Evolutionary conservation across 2,113 vertebrate species (phyloP).

Genomic region (Oplegnathus fasciatus): DNA sequence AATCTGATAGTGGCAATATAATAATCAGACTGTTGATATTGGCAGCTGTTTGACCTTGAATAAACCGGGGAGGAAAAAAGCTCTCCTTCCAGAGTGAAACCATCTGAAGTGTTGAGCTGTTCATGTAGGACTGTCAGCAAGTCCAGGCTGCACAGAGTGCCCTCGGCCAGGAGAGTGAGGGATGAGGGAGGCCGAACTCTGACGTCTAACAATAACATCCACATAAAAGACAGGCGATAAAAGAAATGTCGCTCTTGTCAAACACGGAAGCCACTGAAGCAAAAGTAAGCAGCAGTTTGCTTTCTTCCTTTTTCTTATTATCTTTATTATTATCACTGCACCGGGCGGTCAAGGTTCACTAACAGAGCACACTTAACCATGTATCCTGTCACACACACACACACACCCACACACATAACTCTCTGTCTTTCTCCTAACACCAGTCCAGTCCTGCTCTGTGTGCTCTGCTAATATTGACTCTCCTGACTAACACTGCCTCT

Average conservation of each 20-base stretch:
- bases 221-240: slow-evolving; percentile 59
- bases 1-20: slow-evolving; percentile 51
- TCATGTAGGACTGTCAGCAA: slow-evolving; percentile 58
- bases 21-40: slow-evolving; percentile 64
- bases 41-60: slow-evolving; percentile 66
- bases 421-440: slow-evolving; percentile 87
- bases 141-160: slow-evolving; percentile 43
- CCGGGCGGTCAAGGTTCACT: slow-evolving; percentile 81
- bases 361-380: slow-evolving; percentile 68
- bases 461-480: slow-evolving; percentile 97
- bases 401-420: slow-evolving; percentile 51
- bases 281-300: slow-evolving; percentile 69
- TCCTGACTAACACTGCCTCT: slow-evolving; percentile 90
- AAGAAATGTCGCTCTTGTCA: slow-evolving; percentile 72
- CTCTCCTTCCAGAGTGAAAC: slow-evolving; percentile 41
- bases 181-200: slow-evolving; percentile 43
- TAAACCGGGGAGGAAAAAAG: slow-evolving; percentile 45
- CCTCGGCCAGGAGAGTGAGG: slow-evolving; percentile 35
- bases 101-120: slow-evolving; percentile 57
- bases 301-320: slow-evolving; percentile 75
- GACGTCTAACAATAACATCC: slow-evolving; percentile 64
- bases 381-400: slow-evolving; percentile 66
- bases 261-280: slow-evolving; percentile 60
- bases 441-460: slow-evolving; percentile 88
- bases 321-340: slow-evolving; percentile 77